Percentiles rank a stretch among this genome's conserved stretches.
Conservation (phyloP, 2,797 vertebrate genomes). For the Prunella strophiata region DNA sequence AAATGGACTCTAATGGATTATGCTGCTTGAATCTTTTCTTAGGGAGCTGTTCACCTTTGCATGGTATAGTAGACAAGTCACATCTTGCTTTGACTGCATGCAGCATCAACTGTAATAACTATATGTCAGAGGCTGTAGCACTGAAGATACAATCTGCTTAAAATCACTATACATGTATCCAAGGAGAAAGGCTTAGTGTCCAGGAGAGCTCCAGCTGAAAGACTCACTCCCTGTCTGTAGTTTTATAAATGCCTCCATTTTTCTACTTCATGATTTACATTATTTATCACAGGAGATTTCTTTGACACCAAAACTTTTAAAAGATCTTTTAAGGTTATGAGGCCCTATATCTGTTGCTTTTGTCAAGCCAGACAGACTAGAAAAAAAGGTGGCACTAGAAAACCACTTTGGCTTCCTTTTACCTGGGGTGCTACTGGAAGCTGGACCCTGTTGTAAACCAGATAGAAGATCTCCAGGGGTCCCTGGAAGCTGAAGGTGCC, state of each 20-base stretch:
- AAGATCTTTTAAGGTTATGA: not conserved
- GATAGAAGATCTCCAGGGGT: not conserved
- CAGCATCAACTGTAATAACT: constrained; percentile 48
- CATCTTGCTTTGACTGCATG: constrained; percentile 53
- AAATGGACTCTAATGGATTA: constrained; percentile 70
- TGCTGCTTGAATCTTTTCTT: constrained; percentile 52
- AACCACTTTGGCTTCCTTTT: not conserved
- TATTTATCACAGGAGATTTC: not conserved
- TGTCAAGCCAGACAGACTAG: not conserved
- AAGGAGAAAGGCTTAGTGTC: not conserved
- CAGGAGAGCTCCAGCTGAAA: not conserved
- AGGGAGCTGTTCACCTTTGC: constrained; percentile 61
- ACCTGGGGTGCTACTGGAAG: not conserved
- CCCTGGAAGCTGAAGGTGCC: not conserved
- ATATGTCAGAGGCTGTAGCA: constrained; percentile 56
- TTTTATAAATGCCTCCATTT: not conserved
- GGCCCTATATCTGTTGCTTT: not conserved
- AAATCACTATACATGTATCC: not conserved
- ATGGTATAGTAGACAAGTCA: constrained; percentile 59
- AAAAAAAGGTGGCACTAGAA: not conserved
- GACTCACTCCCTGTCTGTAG: not conserved
- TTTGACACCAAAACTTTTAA: not conserved
- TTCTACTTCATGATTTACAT: not conserved
- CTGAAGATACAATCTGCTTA: constrained; percentile 21
- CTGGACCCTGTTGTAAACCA: not conserved